phyloP scores from a whole-genome alignment of 1,140 invertebrate species.

The Sarcophaga peregrina region DNA sequence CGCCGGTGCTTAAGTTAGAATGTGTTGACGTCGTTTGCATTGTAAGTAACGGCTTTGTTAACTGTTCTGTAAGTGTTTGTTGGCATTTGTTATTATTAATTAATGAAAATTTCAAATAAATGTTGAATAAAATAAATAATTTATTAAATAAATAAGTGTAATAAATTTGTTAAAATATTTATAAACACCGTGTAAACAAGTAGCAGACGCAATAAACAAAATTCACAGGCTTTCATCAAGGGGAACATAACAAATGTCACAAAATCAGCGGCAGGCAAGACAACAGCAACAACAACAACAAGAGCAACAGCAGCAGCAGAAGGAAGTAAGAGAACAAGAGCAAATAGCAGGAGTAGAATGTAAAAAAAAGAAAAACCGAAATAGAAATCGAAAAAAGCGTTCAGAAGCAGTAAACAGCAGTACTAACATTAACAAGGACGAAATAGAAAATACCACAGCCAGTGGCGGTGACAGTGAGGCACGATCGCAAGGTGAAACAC shows the following conservation, averaged over 20 bases:
- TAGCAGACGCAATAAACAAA: background rate
- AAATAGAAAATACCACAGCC: background rate
- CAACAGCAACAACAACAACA: background rate
- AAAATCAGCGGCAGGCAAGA: slow-evolving; percentile 1
- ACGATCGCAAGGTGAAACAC: background rate
- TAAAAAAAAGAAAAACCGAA: background rate
- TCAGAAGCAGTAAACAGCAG: background rate
- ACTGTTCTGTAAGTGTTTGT: background rate
- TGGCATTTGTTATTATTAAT: background rate
- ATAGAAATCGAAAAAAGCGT: background rate
- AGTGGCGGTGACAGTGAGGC: background rate
- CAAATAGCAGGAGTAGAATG: background rate
- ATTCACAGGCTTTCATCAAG: background rate
- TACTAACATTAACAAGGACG: background rate
- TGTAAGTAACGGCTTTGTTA: no score
- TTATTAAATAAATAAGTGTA: background rate
- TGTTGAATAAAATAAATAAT: background rate
- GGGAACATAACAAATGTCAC: slow-evolving; percentile 8
- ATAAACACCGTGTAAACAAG: no score
- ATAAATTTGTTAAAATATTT: background rate
- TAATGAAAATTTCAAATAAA: slow-evolving; percentile 7
- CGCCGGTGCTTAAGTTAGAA: no score
- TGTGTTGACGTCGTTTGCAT: no score
- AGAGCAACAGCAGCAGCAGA: background rate
- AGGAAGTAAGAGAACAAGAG: background rate